Conservation (phyloP, 2,888 invertebrate genomes). For the Agriopis leucophaearia region DNA sequence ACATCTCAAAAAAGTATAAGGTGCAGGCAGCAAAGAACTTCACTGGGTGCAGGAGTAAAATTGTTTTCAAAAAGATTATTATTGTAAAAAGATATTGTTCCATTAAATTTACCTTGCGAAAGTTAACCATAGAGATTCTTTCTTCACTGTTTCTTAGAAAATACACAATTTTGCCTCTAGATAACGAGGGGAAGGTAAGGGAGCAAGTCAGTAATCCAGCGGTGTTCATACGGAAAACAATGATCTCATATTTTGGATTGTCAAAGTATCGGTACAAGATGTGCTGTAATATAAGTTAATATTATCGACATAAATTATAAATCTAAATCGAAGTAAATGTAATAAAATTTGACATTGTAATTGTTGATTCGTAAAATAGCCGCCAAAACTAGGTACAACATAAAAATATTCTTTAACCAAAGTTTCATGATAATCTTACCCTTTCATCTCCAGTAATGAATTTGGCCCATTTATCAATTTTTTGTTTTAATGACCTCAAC, state of each 20-base stretch:
- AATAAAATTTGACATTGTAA: no score
- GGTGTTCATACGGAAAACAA: slow-evolving; percentile 88
- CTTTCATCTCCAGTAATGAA: slow-evolving; percentile 91
- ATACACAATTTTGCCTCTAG: slow-evolving; percentile 90
- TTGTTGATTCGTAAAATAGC: no score
- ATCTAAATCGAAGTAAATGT: no score
- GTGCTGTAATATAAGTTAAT: slow-evolving; percentile 63
- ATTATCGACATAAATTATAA: neutral
- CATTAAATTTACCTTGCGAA: slow-evolving; percentile 61
- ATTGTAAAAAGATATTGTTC: neutral
- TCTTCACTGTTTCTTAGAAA: slow-evolving; percentile 90
- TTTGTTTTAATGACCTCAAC: slow-evolving; percentile 91
- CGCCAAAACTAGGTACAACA: no score
- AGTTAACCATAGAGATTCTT: slow-evolving; percentile 88
- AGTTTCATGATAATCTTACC: slow-evolving; percentile 70
- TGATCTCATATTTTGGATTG: slow-evolving; percentile 67
- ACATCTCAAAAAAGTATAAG: no score
- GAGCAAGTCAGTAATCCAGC: slow-evolving; percentile 89
- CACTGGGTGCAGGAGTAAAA: no score
- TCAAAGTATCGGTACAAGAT: slow-evolving; percentile 74
- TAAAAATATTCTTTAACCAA: neutral
- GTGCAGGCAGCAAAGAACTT: no score
- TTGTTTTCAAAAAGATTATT: neutral
- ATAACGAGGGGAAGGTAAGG: slow-evolving; percentile 86
- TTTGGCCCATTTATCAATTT: slow-evolving; percentile 95